Evolutionary conservation across 2,113 vertebrate species (phyloP).

Genomic region (Gobio gobio): DNA sequence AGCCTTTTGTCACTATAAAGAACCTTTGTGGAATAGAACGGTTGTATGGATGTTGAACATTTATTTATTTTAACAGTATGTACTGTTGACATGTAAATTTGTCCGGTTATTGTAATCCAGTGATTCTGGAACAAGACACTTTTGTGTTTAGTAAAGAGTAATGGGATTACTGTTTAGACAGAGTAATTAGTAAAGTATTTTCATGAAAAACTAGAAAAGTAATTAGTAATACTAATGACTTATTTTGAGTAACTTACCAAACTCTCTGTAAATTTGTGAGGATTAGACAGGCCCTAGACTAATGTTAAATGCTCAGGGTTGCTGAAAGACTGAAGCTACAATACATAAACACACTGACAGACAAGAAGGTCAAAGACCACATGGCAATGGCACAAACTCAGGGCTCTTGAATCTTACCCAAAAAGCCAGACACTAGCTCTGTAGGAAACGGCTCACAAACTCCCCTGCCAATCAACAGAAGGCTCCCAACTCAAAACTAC

Average conservation of each 20-base stretch:
- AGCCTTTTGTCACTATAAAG: no score
- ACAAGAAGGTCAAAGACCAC: slow-evolving; percentile 42
- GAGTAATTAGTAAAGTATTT: neutral
- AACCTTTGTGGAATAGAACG: no score
- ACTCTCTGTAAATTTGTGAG: neutral
- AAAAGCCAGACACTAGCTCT: slow-evolving; percentile 44
- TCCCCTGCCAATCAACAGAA: slow-evolving; percentile 35
- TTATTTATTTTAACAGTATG: no score
- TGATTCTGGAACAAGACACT: neutral
- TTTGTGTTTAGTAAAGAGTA: neutral
- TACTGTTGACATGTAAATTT: neutral
- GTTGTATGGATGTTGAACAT: no score
- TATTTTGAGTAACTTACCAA: neutral
- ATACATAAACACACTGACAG: slow-evolving; percentile 6
- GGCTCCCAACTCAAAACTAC: slow-evolving; percentile 4
- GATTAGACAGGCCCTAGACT: neutral
- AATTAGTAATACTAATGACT: slow-evolving; percentile 7
- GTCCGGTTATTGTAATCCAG: neutral
- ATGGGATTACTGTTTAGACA: neutral
- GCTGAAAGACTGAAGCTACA: neutral
- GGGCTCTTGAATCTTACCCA: slow-evolving; percentile 21
- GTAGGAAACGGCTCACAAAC: slow-evolving; percentile 34
- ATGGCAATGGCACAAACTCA: slow-evolving; percentile 37
- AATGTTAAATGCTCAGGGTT: neutral
- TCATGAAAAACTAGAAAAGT: neutral